Evolutionary conservation across 2,113 vertebrate genomes (phyloP).

Genomic region (Leptosomus discolor): DNA sequence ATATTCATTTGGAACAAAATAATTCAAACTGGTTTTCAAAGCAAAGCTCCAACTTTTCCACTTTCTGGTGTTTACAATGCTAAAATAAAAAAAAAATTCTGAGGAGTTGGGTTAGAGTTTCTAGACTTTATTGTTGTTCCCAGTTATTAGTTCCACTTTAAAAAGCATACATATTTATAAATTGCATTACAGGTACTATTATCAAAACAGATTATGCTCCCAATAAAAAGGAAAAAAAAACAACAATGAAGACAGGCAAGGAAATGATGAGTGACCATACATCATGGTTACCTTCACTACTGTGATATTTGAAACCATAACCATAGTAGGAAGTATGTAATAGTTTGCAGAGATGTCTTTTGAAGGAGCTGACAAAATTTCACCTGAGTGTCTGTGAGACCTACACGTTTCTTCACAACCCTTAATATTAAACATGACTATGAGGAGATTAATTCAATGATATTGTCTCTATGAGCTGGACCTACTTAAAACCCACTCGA

Average conservation of each 20-base stretch:
- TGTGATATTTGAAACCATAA: neutral
- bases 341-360: neutral
- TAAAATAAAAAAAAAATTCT: neutral
- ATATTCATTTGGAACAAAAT: slow-evolving; percentile 31
- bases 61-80: neutral
- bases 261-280: neutral
- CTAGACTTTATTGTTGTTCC: neutral
- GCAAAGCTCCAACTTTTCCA: neutral
- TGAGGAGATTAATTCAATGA: neutral
- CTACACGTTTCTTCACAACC: neutral
- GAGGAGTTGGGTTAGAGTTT: neutral
- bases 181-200: neutral
- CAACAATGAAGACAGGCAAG: neutral
- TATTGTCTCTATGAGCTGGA: neutral
- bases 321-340: neutral
- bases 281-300: neutral
- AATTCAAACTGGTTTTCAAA: slow-evolving; percentile 27
- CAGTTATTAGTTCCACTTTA: neutral
- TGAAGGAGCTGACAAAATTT: neutral
- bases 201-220: neutral
- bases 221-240: neutral
- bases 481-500: neutral
- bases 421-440: neutral
- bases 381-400: neutral
- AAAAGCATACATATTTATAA: neutral